phyloP scores from a whole-genome alignment of 2,888 invertebrate genomes.

The Agrochola litura region DNA sequence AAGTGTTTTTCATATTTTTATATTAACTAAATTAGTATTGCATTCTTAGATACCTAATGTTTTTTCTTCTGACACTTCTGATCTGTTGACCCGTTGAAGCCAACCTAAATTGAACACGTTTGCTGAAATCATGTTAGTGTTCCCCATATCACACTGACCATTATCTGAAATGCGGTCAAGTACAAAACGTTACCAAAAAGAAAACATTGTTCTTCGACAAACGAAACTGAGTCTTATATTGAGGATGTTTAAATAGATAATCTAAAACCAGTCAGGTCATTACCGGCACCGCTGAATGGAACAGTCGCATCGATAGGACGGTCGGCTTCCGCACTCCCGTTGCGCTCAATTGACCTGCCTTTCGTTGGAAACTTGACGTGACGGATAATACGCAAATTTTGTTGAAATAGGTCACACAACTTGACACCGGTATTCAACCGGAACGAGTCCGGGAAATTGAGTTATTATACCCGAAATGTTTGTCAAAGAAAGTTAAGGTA shows the following conservation, averaged over 20 bases:
- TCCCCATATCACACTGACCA: slow-evolving; percentile 33
- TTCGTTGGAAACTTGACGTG: slow-evolving; percentile 63
- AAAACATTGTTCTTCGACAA: slow-evolving; percentile 16
- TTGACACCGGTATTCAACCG: slow-evolving; percentile 63
- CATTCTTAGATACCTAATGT: too few relatives aligned
- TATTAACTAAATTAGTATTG: not conserved
- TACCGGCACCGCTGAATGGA: slow-evolving; percentile 52
- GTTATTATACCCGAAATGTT: slow-evolving; percentile 63
- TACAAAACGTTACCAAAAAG: slow-evolving; percentile 37
- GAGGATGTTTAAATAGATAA: slow-evolving; percentile 17
- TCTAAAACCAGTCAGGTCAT: slow-evolving; percentile 48
- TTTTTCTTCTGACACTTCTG: not conserved
- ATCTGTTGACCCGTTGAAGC: slow-evolving; percentile 3
- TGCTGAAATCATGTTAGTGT: slow-evolving; percentile 37
- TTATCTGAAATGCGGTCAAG: slow-evolving; percentile 54
- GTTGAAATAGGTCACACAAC: slow-evolving; percentile 69
- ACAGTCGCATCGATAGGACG: slow-evolving; percentile 57
- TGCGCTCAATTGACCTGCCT: slow-evolving; percentile 67
- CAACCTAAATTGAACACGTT: slow-evolving; percentile 31
- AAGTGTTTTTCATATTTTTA: not conserved
- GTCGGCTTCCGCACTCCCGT: slow-evolving; percentile 47
- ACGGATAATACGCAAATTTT: slow-evolving; percentile 63
- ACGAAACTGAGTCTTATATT: slow-evolving; percentile 28
- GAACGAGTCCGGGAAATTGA: slow-evolving; percentile 65
- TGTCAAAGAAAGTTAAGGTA: slow-evolving; percentile 57